Base-by-base conservation (phyloP, 2,888 invertebrate genomes). In the Cataglyphis livida region DNA sequence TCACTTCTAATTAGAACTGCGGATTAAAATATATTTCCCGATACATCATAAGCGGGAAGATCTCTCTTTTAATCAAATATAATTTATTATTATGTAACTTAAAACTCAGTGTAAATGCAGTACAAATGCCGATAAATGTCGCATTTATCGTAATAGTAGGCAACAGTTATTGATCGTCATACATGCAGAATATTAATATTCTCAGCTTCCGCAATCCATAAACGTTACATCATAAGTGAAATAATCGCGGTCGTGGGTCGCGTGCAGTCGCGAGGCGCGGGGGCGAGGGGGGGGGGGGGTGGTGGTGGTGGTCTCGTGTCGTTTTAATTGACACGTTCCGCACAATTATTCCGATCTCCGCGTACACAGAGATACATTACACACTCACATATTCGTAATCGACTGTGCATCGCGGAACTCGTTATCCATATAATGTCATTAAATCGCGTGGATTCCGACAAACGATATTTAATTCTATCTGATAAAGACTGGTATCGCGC, bases 181-280 rank as follows among this genome's bases (percentile, higher is more conserved):
- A n/a, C 28, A n/a, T 15, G 38, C 57, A 41, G 74, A 51, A 38
- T 51, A 28, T 15, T 41, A 35, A 61, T 81, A 61, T n/a, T 6
- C 6, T 35, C 44, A 15, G n/a, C 35, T 7, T 35, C 18, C 10
- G 61, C 61, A 35, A 74, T 70, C 18, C 32, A 32, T 64, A 61
- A 73, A 70, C 54, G 87, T 85, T 87, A 61, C 84, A 61, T 88
- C 87, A 81, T 65, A 65, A 88, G 59, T 38, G 71, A 81, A 83
- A 83, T 38, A 84, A 66, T 81, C 64, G 70, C 41, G 15, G 10
- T 74, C 32, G 32, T 25, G 9, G 7, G 21, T 82, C 44, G 32
- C 18, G 9, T 9, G 32, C 21, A 59, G 44, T n/a, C 70, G 51
- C 41, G 18, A 0, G 51, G 18, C 25, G 35, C 18, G 18, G 28